Evolutionary conservation across 2,113 vertebrate species (phyloP).

Genomic region (Syngnathus scovelli): DNA sequence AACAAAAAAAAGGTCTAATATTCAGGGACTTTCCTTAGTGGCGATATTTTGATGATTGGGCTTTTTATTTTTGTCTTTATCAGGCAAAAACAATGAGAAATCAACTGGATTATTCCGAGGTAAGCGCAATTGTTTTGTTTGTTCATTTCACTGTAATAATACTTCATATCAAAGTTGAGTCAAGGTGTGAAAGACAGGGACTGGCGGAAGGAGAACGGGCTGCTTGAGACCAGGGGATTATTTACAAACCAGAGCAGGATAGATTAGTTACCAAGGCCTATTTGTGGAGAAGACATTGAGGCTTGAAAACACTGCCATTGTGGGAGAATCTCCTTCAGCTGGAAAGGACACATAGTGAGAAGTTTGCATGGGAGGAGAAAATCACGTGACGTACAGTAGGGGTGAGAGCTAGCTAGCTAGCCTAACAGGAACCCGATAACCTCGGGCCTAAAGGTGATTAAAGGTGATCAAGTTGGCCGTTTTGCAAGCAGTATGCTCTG

Average conservation of each 20-base stretch:
- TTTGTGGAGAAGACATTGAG: conserved; percentile 76
- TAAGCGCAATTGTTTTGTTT: conserved; percentile 49
- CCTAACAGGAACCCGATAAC: neutral
- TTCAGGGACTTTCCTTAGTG: neutral
- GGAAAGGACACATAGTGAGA: conserved; percentile 43
- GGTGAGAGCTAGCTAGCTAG: neutral
- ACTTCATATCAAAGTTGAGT: conserved; percentile 59
- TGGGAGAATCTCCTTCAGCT: conserved; percentile 69
- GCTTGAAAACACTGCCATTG: conserved; percentile 68
- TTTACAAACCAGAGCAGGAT: conserved; percentile 69
- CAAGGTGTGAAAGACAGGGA: conserved; percentile 55
- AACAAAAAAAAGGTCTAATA: neutral
- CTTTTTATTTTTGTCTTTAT: conserved; percentile 32
- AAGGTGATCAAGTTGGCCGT: no score
- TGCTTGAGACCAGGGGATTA: conserved; percentile 54
- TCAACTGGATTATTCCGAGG: conserved; percentile 82
- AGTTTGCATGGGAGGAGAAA: conserved; percentile 38
- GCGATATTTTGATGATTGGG: conserved; percentile 1
- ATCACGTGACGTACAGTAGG: neutral
- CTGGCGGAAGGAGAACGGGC: conserved; percentile 46
- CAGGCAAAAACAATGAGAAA: conserved; percentile 81
- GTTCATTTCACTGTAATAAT: conserved; percentile 51
- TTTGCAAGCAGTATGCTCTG: no score
- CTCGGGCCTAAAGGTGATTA: neutral
- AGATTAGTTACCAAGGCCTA: conserved; percentile 70